Percentiles rank a stretch among this genome's conserved stretches.
Evolutionary conservation across 2,113 vertebrate genomes (phyloP).

Genomic region (Melanostigma gelatinosum): DNA sequence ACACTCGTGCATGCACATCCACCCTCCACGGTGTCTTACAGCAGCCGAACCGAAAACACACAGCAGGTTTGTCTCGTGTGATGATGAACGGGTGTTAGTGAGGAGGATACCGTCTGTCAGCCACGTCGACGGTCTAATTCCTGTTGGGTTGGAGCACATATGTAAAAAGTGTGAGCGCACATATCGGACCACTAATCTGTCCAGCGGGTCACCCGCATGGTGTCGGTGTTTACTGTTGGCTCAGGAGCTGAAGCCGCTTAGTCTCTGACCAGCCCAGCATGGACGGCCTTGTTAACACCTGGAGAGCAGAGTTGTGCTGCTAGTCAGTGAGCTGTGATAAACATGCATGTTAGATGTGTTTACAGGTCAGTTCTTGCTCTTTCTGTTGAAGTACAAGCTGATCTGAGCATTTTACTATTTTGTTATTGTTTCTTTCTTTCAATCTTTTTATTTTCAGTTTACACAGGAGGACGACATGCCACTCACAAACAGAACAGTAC

Average conservation of each 20-base stretch:
- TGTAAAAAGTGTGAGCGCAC: neutral
- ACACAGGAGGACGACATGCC: no score
- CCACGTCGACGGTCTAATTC: conserved; percentile 10
- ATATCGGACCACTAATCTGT: conserved; percentile 18
- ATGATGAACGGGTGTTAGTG: conserved; percentile 39
- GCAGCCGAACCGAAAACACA: conserved; percentile 39
- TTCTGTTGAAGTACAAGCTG: neutral
- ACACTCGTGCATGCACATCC: neutral
- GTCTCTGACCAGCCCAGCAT: neutral
- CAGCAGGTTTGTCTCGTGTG: neutral
- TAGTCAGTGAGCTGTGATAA: conserved; percentile 1
- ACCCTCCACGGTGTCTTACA: neutral
- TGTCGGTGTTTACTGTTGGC: conserved; percentile 34
- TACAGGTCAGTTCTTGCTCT: neutral
- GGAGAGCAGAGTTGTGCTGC: neutral
- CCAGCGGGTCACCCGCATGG: conserved; percentile 14
- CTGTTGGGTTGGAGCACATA: conserved; percentile 7
- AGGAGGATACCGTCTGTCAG: conserved; percentile 35
- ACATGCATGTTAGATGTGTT: neutral
- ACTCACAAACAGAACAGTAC: no score
- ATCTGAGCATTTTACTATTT: neutral
- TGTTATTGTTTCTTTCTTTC: neutral
- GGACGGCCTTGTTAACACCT: conserved; percentile 14
- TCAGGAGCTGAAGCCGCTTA: conserved; percentile 16
- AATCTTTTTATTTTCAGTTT: no score